Evolutionary conservation across 2,888 invertebrate species (phyloP), one percentile per base, ranked within the genome.

Genomic region (Phaedon cochleariae): DNA sequence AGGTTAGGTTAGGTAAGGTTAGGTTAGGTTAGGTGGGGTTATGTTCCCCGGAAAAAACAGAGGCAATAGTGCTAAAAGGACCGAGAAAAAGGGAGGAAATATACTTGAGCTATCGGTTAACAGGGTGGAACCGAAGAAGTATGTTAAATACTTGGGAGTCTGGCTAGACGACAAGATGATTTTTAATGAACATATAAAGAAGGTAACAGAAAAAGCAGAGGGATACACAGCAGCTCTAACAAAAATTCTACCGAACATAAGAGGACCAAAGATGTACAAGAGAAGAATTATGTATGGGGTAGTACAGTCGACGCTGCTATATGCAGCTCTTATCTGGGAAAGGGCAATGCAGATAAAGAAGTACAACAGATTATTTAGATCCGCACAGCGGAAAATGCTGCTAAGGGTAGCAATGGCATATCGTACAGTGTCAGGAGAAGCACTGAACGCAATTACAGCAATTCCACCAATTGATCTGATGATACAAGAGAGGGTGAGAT

Each of bases 261-360:
- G 29, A 6, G 58, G 58, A 18, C 29, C 46, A 10, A 29, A 18
- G 18, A 54, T 7, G 4, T 17, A 54, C 18, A 54, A 54, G 5
- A 54, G 26, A 15, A 21, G 21, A n/a, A 7, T 53, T 7, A 26
- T 26, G 26, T 26, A 26, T 26, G 26, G 26, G 26, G 26, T 26
- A 7, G 26, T 26, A 26, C 26, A 26, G 26, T 26, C 26, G 7
- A 7, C 7, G 26, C 26, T 52, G 29, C 18, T n/a, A 7, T 52
- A 60, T 15, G 60, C 34, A 12, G 51, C 60, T 10, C 41, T 52
- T n/a, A 31, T 52, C 10, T 60, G 52, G 60, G 49, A 10, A 9
- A 12, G n/a, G 7, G 60, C 22, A 12, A 31, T 52, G 17, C 7
- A 21, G 15, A 10, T 51, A 5, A 15, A 29, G 2, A 48, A 34